Conservation (phyloP, 64 coral and sea anemone genomes). For the Stichodactyla helianthus region DNA sequence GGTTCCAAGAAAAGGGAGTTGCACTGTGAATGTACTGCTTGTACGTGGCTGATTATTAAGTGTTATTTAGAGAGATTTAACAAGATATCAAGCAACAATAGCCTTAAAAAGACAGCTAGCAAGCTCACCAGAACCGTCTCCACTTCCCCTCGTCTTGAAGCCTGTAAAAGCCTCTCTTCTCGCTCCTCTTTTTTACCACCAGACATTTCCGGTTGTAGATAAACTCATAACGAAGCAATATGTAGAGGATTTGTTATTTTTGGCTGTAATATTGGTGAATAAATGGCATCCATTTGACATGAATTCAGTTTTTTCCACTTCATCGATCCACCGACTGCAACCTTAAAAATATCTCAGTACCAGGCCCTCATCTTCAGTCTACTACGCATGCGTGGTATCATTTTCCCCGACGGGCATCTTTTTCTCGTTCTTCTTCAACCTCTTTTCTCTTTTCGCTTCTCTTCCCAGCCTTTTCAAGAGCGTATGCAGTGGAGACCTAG, state of each 20-base stretch:
- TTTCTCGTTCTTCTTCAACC: background rate
- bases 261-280: background rate
- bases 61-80: background rate
- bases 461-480: no score
- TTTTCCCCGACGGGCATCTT: background rate
- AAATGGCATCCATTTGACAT: background rate
- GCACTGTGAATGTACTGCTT: background rate
- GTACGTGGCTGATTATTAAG: background rate
- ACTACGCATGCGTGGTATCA: background rate
- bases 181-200: constrained; percentile 56
- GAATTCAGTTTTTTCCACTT: background rate
- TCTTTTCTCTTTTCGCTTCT: no score
- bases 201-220: constrained; percentile 16
- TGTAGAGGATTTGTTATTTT: background rate
- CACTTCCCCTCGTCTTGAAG: constrained; percentile 72
- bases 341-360: background rate
- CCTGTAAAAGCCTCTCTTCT: constrained; percentile 79
- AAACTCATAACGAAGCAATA: constrained; percentile 1
- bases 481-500: no score
- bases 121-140: constrained; percentile 66
- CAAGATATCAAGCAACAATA: background rate
- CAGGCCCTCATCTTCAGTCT: background rate
- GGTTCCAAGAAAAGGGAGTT: background rate
- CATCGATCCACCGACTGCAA: background rate
- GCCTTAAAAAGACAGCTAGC: background rate